Evolutionary conservation across 2,888 invertebrate genomes (phyloP).

Genomic region (Drosophila diplacantha): DNA sequence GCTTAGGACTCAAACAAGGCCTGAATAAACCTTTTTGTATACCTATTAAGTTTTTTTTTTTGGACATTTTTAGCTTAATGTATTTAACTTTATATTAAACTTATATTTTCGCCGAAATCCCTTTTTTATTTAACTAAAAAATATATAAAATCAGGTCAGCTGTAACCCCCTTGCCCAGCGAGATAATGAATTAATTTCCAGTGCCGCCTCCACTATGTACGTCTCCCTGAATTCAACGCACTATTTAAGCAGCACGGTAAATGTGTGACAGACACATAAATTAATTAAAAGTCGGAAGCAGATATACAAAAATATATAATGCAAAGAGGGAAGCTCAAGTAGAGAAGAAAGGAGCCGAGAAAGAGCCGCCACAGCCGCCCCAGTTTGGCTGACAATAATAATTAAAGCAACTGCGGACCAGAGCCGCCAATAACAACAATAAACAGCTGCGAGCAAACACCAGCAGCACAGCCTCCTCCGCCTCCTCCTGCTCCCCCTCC

Average conservation of each 20-base stretch:
- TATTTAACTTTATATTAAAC: neutral
- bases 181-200: slow-evolving; percentile 9
- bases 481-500: slow-evolving; percentile 29
- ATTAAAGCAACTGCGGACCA: slow-evolving; percentile 62
- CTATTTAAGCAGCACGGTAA: slow-evolving; percentile 43
- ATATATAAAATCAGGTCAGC: neutral
- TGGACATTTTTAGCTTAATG: neutral
- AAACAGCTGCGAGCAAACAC: slow-evolving; percentile 40
- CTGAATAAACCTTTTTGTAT: neutral
- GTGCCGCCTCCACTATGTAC: neutral
- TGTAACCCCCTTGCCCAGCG: neutral
- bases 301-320: slow-evolving; percentile 56
- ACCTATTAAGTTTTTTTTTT: neutral
- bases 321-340: slow-evolving; percentile 29
- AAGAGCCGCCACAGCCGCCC: slow-evolving; percentile 39
- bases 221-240: slow-evolving; percentile 15
- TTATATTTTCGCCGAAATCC: neutral
- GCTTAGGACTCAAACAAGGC: neutral
- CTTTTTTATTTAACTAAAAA: neutral
- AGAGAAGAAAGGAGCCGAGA: slow-evolving; percentile 21
- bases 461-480: slow-evolving; percentile 38
- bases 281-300: slow-evolving; percentile 72
- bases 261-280: slow-evolving; percentile 52
- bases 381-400: slow-evolving; percentile 64
- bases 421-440: slow-evolving; percentile 24